Percentiles rank a stretch among this genome's conserved stretches.
Evolutionary conservation across 2,888 invertebrate species (phyloP).

Genomic region (Dryomyza anilis): DNA sequence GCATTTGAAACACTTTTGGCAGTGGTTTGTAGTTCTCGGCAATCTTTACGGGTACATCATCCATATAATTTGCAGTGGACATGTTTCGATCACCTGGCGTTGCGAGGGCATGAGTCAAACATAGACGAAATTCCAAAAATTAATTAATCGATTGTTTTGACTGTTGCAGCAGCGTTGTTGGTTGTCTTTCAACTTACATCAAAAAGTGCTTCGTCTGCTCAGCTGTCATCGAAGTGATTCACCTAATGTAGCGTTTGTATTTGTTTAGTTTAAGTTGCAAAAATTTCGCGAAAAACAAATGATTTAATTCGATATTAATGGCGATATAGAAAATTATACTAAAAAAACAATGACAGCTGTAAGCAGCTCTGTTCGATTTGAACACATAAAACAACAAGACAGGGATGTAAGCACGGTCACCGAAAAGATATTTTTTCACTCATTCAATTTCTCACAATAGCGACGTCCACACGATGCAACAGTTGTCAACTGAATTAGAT

Average conservation of each 20-base stretch:
- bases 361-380: background rate
- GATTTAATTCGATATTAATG: background rate
- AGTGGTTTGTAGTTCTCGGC: constrained; percentile 86
- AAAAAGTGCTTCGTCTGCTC: background rate
- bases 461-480: too few species aligned
- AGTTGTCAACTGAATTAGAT: too few species aligned
- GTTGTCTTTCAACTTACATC: background rate
- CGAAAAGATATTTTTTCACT: too few species aligned
- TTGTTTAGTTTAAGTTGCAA: background rate
- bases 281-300: background rate
- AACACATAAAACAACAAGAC: too few species aligned
- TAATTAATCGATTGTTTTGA: background rate
- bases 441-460: too few species aligned
- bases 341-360: constrained; percentile 8
- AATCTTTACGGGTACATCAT: constrained; percentile 86
- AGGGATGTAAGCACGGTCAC: too few species aligned
- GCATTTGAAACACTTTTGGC: constrained; percentile 68
- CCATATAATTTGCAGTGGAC: constrained; percentile 64
- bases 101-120: constrained; percentile 26
- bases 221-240: background rate
- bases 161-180: constrained; percentile 16
- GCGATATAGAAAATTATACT: background rate
- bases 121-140: too few species aligned
- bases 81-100: constrained; percentile 29
- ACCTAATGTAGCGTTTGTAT: background rate